A percentile compares a stretch with the other conserved stretches of the same genome.
phyloP scores from a whole-genome alignment of 2,888 invertebrate species.

The Platerodrilus igneus region DNA sequence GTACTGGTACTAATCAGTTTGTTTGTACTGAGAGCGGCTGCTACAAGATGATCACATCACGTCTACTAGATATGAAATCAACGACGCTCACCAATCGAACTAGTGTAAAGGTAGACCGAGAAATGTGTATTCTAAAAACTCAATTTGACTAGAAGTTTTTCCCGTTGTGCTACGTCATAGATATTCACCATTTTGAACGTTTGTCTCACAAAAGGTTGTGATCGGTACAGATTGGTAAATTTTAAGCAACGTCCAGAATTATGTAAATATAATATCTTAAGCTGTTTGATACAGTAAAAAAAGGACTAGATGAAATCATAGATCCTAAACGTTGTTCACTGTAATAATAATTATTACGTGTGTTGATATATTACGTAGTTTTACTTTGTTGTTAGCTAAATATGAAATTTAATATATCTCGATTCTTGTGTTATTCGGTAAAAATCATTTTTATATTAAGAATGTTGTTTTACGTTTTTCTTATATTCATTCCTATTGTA shows the following conservation, averaged over 20 bases:
- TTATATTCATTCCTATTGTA: too few relatives aligned
- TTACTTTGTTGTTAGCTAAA: slow-evolving; percentile 23
- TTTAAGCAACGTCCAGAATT: slow-evolving; percentile 16
- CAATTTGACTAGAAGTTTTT: too few relatives aligned
- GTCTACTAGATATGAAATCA: slow-evolving; percentile 31
- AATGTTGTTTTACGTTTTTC: too few relatives aligned
- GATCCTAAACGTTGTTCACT: slow-evolving; percentile 21
- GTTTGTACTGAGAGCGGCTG: slow-evolving; percentile 33
- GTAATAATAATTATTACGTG: slow-evolving; percentile 23
- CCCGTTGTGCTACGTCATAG: slow-evolving; percentile 24
- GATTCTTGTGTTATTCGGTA: too few relatives aligned
- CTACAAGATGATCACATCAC: slow-evolving; percentile 42
- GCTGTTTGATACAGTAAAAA: slow-evolving; percentile 11
- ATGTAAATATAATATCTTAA: slow-evolving; percentile 18
- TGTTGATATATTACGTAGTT: slow-evolving; percentile 24
- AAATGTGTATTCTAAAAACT: too few relatives aligned
- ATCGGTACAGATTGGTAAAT: slow-evolving; percentile 8
- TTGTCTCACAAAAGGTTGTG: slow-evolving; percentile 19
- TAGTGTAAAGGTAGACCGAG: slow-evolving; percentile 25
- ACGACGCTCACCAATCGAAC: slow-evolving; percentile 29
- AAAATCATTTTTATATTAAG: too few relatives aligned
- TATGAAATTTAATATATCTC: too few relatives aligned
- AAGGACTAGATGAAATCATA: slow-evolving; percentile 15
- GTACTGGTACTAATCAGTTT: slow-evolving; percentile 36
- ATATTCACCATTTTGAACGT: slow-evolving; percentile 5